A percentile compares a stretch with the other conserved stretches of the same genome.
phyloP scores from a whole-genome alignment of 1,140 invertebrate species.

The Heliconius eleuchia region DNA sequence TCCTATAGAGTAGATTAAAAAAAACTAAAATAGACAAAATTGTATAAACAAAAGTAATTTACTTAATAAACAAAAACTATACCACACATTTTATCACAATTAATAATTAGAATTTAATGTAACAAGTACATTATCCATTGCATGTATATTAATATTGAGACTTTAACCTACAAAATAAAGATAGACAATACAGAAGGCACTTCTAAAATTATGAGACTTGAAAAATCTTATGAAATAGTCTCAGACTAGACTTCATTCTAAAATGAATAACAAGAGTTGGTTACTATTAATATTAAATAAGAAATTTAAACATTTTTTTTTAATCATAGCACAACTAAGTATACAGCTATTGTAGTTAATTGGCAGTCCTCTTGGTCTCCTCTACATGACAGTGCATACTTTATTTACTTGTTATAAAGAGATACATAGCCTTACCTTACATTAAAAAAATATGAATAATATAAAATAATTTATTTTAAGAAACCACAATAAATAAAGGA shows the following conservation, averaged over 20 bases:
- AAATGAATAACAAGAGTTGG: background rate
- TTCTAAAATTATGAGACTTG: conserved; percentile 11
- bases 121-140: background rate
- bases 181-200: conserved; percentile 5
- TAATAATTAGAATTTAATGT: conserved; percentile 1
- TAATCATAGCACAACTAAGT: background rate
- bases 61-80: conserved; percentile 7
- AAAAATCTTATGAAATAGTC: background rate
- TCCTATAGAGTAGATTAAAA: background rate
- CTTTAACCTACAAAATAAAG: background rate
- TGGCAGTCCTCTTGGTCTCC: background rate
- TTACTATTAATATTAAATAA: background rate
- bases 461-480: background rate
- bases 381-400: background rate
- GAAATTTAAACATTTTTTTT: background rate
- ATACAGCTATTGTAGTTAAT: background rate
- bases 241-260: background rate
- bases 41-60: conserved; percentile 1
- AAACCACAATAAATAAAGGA: background rate
- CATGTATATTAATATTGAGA: background rate
- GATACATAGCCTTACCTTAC: background rate
- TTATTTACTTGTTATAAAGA: background rate
- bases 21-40: background rate
- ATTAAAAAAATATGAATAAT: background rate
- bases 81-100: conserved; percentile 10